Conservation (phyloP, 2,888 invertebrate species). For the Drosophila kambysellisi region DNA sequence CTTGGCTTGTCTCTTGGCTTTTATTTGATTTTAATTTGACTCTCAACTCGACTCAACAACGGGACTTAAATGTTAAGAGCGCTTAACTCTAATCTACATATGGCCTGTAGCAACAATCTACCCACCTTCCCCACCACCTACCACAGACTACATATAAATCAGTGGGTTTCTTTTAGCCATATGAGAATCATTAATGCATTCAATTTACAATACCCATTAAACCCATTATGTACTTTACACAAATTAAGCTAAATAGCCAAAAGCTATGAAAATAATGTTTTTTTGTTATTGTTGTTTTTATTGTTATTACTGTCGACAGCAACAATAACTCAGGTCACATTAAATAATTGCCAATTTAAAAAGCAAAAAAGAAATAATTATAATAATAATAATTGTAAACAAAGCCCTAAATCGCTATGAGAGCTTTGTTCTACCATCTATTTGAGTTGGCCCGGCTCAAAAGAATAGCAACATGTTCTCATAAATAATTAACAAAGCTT, state of each 20-base stretch:
- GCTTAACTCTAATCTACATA: conserved; percentile 64
- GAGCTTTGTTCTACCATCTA: neutral
- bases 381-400: conserved; percentile 42
- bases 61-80: conserved; percentile 67
- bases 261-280: conserved; percentile 49
- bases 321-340: conserved; percentile 26
- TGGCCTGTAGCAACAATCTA: conserved; percentile 19
- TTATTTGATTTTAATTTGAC: conserved; percentile 78
- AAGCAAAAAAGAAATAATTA: conserved; percentile 12
- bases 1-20: conserved; percentile 53
- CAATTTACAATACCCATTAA: conserved; percentile 70
- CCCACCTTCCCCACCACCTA: neutral
- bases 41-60: conserved; percentile 33
- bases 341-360: conserved; percentile 63
- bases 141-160: conserved; percentile 25
- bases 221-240: conserved; percentile 63
- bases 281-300: conserved; percentile 35
- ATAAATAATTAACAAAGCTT: conserved; percentile 38
- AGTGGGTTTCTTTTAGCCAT: conserved; percentile 3
- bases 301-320: conserved; percentile 16
- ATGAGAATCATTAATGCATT: conserved; percentile 64
- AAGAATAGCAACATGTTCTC: neutral
- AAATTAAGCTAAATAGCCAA: conserved; percentile 47
- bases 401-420: conserved; percentile 26
- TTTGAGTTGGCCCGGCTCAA: conserved; percentile 1